Evolutionary conservation across 1,140 invertebrate species (phyloP), one percentile per base, ranked within the genome.

Genomic region (Bombus balteatus): DNA sequence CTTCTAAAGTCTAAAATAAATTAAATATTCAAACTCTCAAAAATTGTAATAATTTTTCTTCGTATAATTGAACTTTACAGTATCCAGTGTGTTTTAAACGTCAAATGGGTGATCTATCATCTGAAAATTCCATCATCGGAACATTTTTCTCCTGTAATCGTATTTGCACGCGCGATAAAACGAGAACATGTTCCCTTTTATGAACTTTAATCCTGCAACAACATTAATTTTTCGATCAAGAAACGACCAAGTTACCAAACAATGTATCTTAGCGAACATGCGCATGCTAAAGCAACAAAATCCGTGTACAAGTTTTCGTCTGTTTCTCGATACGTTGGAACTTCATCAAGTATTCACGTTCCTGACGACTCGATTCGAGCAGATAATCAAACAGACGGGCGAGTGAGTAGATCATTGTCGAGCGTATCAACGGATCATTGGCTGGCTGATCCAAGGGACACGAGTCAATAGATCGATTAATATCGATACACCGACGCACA

Each of bases 381-480:
- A 76, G 39, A 66, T 57, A 76, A 59, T 59, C 75, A 43, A n/a
- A 59, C 76, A 43, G 22, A 59, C 76, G 47, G 25, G 59, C 43
- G n/a, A 9, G 18, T 25, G n/a, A 9, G 28, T n/a, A 53, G 62
- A 83, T 83, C 73, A 68, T 28, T 28, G 37, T 28, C 47, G 62
- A 70, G 28, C 18, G 62, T 77, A 83, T 57, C 62, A 68, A 70
- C 81, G 81, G 47, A 47, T 43, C 72, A 47, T 75, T 47, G 72
- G 9, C 34, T n/a, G 34, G 28, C 22, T 57, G 80, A 74, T 82
- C 41, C 39, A 28, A 1, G 37, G 25, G 34, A 82, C 25, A 53
- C 37, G 43, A 66, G 25, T 62, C 81, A 68, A 76, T 83, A 68
- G 73, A 83, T 83, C 81, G 81, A 77, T 77, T 83, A 83, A 83